Conservation (phyloP, 2,113 vertebrate species). For the Dicentrarchus labrax region DNA sequence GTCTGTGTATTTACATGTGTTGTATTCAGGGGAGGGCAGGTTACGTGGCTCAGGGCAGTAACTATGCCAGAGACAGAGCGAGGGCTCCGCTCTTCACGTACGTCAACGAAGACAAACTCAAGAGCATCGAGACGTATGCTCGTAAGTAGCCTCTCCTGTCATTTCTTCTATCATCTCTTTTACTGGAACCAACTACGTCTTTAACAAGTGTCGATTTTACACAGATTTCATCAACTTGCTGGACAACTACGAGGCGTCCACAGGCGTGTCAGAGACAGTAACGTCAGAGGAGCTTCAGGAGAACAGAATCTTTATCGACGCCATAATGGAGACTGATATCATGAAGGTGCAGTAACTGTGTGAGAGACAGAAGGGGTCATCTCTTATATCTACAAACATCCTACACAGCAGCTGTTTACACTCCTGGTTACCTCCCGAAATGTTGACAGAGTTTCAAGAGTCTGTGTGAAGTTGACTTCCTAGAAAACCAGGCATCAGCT, state of each 20-base stretch:
- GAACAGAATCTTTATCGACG: slow-evolving; percentile 85
- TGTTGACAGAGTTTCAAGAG: neutral
- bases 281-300: slow-evolving; percentile 85
- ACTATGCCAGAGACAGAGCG: slow-evolving; percentile 82
- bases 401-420: slow-evolving; percentile 14
- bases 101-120: slow-evolving; percentile 85
- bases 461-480: neutral
- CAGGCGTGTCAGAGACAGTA: slow-evolving; percentile 83
- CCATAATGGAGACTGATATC: slow-evolving; percentile 85
- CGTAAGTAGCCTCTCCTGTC: slow-evolving; percentile 69
- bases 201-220: slow-evolving; percentile 6
- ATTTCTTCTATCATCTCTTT: neutral
- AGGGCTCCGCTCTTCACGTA: slow-evolving; percentile 80
- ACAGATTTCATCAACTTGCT: slow-evolving; percentile 88
- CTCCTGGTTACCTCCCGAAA: neutral
- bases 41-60: slow-evolving; percentile 81
- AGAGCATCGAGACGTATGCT: slow-evolving; percentile 83
- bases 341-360: slow-evolving; percentile 84
- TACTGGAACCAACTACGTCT: neutral
- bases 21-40: slow-evolving; percentile 83
- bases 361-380: neutral
- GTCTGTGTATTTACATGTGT: neutral
- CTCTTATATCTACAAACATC: neutral
- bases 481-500: neutral
- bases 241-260: slow-evolving; percentile 89